Percentiles rank a stretch among this genome's conserved stretches.
phyloP scores from a whole-genome alignment of 2,113 vertebrate genomes.

The Crotalus tigris region DNA sequence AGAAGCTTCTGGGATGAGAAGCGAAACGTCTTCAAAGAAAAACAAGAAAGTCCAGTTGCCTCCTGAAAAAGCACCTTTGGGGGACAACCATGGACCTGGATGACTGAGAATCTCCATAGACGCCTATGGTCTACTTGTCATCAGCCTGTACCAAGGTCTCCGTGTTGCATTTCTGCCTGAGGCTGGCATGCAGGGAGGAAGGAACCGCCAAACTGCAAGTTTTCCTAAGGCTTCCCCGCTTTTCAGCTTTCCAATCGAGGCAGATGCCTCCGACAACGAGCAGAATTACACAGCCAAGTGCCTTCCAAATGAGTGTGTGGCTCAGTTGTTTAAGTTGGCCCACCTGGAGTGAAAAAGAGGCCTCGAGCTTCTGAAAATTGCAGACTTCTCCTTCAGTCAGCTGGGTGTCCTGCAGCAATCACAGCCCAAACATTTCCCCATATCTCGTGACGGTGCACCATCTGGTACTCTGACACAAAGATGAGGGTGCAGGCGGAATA shows the following conservation, averaged over 20 bases:
- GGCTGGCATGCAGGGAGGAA: not conserved
- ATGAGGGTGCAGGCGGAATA: rapidly evolving
- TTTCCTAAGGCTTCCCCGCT: rapidly evolving
- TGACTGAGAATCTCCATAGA: not conserved
- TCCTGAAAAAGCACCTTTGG: no score
- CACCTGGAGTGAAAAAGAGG: not conserved
- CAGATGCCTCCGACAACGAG: not conserved
- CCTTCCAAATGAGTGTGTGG: not conserved
- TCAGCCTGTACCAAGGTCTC: not conserved
- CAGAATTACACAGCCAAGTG: not conserved
- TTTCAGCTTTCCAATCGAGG: not conserved
- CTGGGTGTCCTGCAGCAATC: not conserved
- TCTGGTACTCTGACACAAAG: not conserved
- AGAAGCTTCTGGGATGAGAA: no score
- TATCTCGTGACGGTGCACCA: not conserved
- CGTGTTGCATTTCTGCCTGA: not conserved
- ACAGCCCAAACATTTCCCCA: not conserved
- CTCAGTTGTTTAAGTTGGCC: not conserved
- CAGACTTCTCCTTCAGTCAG: not conserved
- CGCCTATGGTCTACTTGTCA: not conserved
- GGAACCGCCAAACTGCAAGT: not conserved
- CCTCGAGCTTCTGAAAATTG: not conserved
- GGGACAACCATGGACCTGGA: not conserved
- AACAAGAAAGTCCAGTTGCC: no score
- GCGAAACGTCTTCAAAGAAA: no score